A percentile compares a stretch with the other conserved stretches of the same genome.
Evolutionary conservation across 2,797 vertebrate species (phyloP).

Genomic region (Fratercula arctica): DNA sequence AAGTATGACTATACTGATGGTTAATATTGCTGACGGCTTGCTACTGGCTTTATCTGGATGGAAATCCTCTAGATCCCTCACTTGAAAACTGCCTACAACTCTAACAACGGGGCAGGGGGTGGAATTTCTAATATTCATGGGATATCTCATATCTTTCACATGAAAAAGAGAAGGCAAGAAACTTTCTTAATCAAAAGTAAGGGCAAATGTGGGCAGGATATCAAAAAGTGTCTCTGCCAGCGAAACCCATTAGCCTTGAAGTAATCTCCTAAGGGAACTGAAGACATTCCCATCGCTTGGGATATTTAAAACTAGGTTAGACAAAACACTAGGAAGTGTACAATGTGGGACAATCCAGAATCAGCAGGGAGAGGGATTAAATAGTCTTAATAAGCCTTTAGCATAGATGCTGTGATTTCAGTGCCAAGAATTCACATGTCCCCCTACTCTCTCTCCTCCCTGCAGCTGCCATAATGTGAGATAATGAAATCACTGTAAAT

Average conservation of each 20-base stretch:
- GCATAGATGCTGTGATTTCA: constrained; percentile 26
- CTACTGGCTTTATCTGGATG: background rate
- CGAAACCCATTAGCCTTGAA: constrained; percentile 49
- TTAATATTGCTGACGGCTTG: background rate
- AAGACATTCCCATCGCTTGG: background rate
- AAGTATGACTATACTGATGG: background rate
- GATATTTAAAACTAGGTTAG: constrained; percentile 42
- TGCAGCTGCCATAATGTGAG: constrained; percentile 18
- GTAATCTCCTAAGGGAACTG: constrained; percentile 44
- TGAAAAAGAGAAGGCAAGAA: background rate
- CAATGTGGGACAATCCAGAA: constrained; percentile 42
- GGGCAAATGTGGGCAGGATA: constrained; percentile 8
- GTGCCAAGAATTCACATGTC: constrained; percentile 35
- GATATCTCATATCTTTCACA: background rate
- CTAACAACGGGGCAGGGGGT: background rate
- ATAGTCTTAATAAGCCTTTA: constrained; percentile 54
- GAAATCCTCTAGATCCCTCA: background rate
- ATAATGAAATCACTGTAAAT: constrained; percentile 54
- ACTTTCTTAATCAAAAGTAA: constrained; percentile 17
- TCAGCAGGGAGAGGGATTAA: constrained; percentile 58
- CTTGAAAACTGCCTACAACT: background rate
- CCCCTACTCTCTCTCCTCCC: background rate
- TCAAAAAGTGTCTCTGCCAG: background rate
- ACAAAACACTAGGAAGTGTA: constrained; percentile 56
- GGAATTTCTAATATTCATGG: background rate